Evolutionary conservation across 1,140 invertebrate genomes (phyloP), one percentile per base, ranked within the genome.

Genomic region (Anoplophora glabripennis): DNA sequence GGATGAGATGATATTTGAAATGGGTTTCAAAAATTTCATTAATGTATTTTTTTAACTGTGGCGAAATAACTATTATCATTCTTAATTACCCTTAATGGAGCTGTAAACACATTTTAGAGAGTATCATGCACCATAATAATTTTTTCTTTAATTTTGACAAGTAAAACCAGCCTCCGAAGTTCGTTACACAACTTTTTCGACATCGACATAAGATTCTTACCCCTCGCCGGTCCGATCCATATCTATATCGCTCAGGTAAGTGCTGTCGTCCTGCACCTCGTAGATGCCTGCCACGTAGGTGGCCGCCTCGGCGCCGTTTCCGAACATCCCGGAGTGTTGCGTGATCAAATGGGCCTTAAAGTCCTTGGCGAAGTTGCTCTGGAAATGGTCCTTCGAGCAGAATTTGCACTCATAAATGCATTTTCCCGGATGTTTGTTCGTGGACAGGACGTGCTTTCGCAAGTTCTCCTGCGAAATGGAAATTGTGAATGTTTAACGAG

Each of bases 391-490:
- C 68, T 62, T 59, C 75, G 34, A 44, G 69, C 89, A 90, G 44
- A 79, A 76, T 18, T 79, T 77, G 70, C 92, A 95, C 21, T 87
- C 83, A 75, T 94, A 94, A 8, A 94, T 81, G 55, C 75, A 84
- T 67, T 87, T 82, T 4, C 89, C 90, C 0, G 82, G 80, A 75
- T 95, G 92, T 42, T 87, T 84, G 49, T 81, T 85, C 1, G 89
- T 91, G n/a, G 85, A 86, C 0, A 92, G 72, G 4, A 92, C 84
- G 75, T 95, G 92, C 68, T 93, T 94, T 1, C 92, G 82, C 5
- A 95, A 80, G 74, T 94, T 94, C 73, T 93, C 92, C 85, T 92
- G 78, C 12, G 77, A 77, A 70, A 12, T 28, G 21, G 21, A 28
- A 28, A 28, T 15, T n/a, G 11, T 21, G 18, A 1, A 47, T 21